Base-by-base conservation (phyloP, 1,140 invertebrate genomes). In the Orius insidiosus region DNA sequence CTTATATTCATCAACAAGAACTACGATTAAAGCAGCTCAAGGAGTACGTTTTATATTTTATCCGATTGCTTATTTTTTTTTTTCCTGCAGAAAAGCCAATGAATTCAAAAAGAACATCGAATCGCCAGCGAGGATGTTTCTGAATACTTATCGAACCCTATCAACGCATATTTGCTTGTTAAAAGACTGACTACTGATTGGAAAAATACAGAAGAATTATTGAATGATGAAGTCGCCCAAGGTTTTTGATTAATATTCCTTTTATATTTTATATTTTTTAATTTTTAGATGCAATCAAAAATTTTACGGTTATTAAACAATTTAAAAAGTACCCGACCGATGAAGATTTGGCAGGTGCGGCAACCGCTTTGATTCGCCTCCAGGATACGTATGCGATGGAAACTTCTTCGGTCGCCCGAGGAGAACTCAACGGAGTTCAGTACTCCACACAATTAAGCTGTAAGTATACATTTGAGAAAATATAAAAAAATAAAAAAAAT, bases 331-430 rank as follows among this genome's bases (percentile, higher is more conserved):
- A 89, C 59, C 87, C 87, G 3, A 76, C 80, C 3, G 74, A 87
- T 52, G 87, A 93, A 63, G 94, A 98, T 66, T 67, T 97, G 39
- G 82, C 78, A 57, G 95, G 95, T 1, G 93, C 92, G 5, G 93
- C 92, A 4, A 78, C 83, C 39, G 95, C 93, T 8, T 67, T 98
- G 42, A 84, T 93, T 52, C 71, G 95, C 47, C 70, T 99, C n/a
- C 94, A 98, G 64, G 90, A 97, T 59, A 97, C 92, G 5, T 98
- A 98, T 63, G 76, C 85, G 51, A 68, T 99, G 31, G 80, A 94
- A 39, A 92, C 94, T 7, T 68, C 76, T 2, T 81, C 86, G 44
- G 72, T 98, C 49, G 87, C 93, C 5, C 68, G 81, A 42, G 95
- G 95, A 16, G 75, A 83, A 55, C 69, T 98, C 30, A 82, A 85